phyloP scores from a whole-genome alignment of 2,113 vertebrate species.

The Astur gentilis region DNA sequence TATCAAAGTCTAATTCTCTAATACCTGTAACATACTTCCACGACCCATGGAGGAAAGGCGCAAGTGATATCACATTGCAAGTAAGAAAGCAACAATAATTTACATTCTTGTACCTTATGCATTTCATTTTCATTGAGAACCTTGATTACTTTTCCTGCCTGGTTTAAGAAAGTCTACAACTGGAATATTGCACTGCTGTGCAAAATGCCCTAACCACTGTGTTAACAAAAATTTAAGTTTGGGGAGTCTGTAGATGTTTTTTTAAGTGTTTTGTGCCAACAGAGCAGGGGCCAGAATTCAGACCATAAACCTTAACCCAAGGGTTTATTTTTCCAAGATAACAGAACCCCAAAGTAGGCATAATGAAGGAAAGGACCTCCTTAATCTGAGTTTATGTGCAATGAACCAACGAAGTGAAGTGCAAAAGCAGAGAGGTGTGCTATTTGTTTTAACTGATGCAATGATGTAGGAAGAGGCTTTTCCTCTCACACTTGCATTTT shows the following conservation, averaged over 20 bases:
- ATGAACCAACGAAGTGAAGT: neutral
- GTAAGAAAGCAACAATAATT: neutral
- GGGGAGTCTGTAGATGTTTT: neutral
- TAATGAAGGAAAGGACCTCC: neutral
- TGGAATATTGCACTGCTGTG: neutral
- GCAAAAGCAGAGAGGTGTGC: neutral
- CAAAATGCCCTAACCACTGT: neutral
- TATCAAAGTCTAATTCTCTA: neutral
- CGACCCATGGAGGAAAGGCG: neutral
- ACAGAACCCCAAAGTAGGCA: neutral
- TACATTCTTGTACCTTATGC: neutral
- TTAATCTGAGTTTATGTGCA: neutral
- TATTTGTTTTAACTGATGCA: neutral
- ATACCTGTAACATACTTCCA: neutral
- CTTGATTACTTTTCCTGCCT: neutral
- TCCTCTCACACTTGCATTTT: neutral
- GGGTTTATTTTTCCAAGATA: neutral
- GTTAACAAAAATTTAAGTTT: neutral
- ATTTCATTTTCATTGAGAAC: neutral
- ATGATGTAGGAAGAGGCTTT: neutral
- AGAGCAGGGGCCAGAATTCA: neutral
- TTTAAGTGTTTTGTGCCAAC: neutral
- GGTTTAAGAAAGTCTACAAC: neutral
- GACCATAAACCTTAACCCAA: neutral
- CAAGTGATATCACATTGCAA: neutral